Evolutionary conservation across 1,140 invertebrate genomes (phyloP).

Genomic region (Lethocerus indicus): DNA sequence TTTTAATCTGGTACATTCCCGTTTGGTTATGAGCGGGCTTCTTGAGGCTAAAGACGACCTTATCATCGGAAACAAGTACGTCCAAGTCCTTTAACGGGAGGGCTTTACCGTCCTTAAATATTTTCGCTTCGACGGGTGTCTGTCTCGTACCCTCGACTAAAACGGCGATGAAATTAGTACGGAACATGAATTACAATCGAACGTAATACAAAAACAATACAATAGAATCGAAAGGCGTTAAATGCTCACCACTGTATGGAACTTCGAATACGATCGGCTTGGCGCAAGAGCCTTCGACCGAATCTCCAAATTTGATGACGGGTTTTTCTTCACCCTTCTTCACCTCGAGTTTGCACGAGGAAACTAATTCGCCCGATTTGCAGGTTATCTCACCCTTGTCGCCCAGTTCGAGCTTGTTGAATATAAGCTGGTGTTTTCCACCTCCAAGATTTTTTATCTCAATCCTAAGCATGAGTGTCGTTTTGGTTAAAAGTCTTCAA

Average conservation of each 20-base stretch:
- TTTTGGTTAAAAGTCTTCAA: no score
- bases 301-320: constrained; percentile 59
- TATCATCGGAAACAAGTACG: constrained; percentile 73
- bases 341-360: constrained; percentile 62
- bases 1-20: constrained; percentile 71
- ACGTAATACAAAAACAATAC: background rate
- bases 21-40: constrained; percentile 66
- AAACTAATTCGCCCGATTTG: constrained; percentile 61
- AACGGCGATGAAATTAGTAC: constrained; percentile 17
- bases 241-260: constrained; percentile 68
- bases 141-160: constrained; percentile 71
- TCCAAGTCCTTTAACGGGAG: constrained; percentile 76
- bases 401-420: constrained; percentile 60
- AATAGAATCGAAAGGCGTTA: background rate
- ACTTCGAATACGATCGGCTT: constrained; percentile 69
- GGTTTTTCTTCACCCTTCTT: constrained; percentile 73
- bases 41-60: constrained; percentile 76
- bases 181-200: constrained; percentile 3
- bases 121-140: constrained; percentile 70
- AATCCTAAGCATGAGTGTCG: constrained; percentile 39
- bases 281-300: constrained; percentile 61
- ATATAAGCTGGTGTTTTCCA: constrained; percentile 78
- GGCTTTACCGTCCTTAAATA: constrained; percentile 75
- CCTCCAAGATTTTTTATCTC: constrained; percentile 82
- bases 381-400: constrained; percentile 76